Conservation (phyloP, 2,113 vertebrate species). For the Aplodontia rufa region DNA sequence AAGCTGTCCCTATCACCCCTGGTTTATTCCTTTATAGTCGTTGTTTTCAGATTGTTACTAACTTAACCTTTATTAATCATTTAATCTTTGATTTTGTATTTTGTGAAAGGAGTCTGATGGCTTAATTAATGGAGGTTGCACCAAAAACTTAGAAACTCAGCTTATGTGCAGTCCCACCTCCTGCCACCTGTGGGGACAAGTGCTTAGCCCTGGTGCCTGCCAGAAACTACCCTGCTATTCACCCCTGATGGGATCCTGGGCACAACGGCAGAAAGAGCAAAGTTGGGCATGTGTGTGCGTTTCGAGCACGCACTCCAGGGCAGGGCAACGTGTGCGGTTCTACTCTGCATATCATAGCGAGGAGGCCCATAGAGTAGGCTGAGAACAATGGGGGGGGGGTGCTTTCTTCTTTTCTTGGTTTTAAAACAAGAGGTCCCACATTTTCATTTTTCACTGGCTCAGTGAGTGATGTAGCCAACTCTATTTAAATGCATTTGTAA, state of each 20-base stretch:
- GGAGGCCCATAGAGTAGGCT: not conserved
- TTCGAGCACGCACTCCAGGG: not conserved
- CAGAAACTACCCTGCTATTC: not conserved
- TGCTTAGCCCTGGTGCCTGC: not conserved
- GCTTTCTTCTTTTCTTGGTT: not conserved
- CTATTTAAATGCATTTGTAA: constrained; percentile 5
- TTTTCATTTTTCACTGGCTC: not conserved
- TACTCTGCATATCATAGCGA: not conserved
- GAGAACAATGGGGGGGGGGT: not conserved
- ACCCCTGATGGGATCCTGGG: not conserved
- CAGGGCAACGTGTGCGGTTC: not conserved
- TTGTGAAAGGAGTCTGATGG: not conserved
- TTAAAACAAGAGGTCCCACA: not conserved
- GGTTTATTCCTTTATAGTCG: not conserved
- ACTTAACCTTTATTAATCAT: not conserved
- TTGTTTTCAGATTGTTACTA: not conserved
- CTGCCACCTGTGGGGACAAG: not conserved
- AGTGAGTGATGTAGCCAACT: not conserved
- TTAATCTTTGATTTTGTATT: not conserved
- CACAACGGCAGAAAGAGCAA: not conserved
- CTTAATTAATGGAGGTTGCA: not conserved
- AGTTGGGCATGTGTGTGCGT: not conserved
- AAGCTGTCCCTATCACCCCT: not conserved
- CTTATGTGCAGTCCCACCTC: not conserved
- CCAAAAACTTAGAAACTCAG: not conserved